Conservation (phyloP, 2,888 invertebrate genomes). For the Nomada hirtipes region DNA sequence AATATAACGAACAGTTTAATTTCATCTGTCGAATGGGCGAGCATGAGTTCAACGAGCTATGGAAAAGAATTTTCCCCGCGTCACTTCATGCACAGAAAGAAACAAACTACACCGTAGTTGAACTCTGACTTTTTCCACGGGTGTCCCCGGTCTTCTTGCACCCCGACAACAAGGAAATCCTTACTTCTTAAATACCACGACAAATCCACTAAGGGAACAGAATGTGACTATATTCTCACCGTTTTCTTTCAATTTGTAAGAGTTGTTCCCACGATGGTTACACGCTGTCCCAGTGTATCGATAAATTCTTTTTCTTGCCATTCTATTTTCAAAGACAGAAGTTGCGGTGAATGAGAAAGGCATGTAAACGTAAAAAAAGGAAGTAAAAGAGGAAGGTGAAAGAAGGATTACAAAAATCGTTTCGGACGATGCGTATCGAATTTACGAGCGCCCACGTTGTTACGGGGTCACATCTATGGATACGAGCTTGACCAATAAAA, state of each 20-base stretch:
- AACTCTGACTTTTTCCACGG: slow-evolving; percentile 37
- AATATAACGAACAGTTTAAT: neutral
- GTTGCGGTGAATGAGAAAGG: neutral
- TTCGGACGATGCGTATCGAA: neutral
- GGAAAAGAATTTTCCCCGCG: neutral
- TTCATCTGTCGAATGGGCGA: neutral
- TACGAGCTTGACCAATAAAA: neutral
- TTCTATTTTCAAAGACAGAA: slow-evolving; percentile 2
- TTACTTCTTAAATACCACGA: slow-evolving; percentile 6
- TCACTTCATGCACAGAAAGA: neutral
- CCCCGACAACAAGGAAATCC: neutral
- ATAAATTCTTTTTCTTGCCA: slow-evolving; percentile 22
- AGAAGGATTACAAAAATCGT: neutral
- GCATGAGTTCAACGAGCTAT: too few relatives aligned
- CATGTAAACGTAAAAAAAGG: neutral
- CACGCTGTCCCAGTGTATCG: slow-evolving; percentile 17
- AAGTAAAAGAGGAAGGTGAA: neutral
- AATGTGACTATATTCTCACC: neutral
- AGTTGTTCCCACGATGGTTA: slow-evolving; percentile 25
- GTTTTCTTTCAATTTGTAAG: slow-evolving; percentile 20
- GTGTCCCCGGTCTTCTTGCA: slow-evolving; percentile 3
- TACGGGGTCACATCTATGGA: neutral
- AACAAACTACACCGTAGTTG: slow-evolving; percentile 5
- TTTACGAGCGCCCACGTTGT: slow-evolving; percentile 18
- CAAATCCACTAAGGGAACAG: neutral